Percentiles rank a stretch among this genome's conserved stretches.
Conservation (phyloP, 1,140 invertebrate genomes). For the Hypsibius dujardini region DNA sequence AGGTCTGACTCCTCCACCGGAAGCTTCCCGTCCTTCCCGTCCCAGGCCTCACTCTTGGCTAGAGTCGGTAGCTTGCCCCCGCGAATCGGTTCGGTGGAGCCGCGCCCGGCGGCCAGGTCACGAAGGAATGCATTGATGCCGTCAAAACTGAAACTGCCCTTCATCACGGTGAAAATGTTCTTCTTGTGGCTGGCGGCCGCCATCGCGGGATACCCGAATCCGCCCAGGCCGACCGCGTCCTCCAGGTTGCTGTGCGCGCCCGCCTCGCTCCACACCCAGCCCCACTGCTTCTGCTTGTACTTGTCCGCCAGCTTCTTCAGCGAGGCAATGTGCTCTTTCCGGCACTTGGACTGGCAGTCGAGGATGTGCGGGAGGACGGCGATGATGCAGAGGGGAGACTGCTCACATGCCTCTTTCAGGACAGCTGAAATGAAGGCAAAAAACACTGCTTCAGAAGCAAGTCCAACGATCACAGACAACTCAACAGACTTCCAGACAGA, state of each 20-base stretch:
- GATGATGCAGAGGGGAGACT: slow-evolving; percentile 76
- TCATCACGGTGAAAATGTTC: slow-evolving; percentile 80
- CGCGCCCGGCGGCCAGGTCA: slow-evolving; percentile 81
- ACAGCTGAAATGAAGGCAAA: slow-evolving; percentile 27
- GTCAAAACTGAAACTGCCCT: slow-evolving; percentile 78
- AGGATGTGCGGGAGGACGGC: slow-evolving; percentile 86
- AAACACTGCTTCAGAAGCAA: too few species aligned
- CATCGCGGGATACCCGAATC: slow-evolving; percentile 64
- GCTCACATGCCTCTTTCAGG: slow-evolving; percentile 56
- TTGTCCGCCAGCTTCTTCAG: slow-evolving; percentile 64
- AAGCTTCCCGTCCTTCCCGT: slow-evolving; percentile 83
- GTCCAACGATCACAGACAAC: too few species aligned
- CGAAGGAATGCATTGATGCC: slow-evolving; percentile 86
- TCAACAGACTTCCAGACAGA: too few species aligned
- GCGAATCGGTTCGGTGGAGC: slow-evolving; percentile 70
- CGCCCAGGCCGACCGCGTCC: slow-evolving; percentile 73
- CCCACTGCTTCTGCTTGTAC: slow-evolving; percentile 89
- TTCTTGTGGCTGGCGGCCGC: slow-evolving; percentile 90
- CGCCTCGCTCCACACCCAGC: slow-evolving; percentile 89
- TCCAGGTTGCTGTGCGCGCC: slow-evolving; percentile 64
- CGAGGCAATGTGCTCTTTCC: slow-evolving; percentile 66
- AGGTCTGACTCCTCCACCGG: slow-evolving; percentile 68
- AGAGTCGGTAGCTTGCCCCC: slow-evolving; percentile 67
- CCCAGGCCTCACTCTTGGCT: slow-evolving; percentile 59
- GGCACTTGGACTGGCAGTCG: slow-evolving; percentile 83